These are phyloP conservation scores for Caenorhabditis sp. DNA, from an alignment of 2,888 invertebrate genomes.

Conservation along the genomic window DNA sequence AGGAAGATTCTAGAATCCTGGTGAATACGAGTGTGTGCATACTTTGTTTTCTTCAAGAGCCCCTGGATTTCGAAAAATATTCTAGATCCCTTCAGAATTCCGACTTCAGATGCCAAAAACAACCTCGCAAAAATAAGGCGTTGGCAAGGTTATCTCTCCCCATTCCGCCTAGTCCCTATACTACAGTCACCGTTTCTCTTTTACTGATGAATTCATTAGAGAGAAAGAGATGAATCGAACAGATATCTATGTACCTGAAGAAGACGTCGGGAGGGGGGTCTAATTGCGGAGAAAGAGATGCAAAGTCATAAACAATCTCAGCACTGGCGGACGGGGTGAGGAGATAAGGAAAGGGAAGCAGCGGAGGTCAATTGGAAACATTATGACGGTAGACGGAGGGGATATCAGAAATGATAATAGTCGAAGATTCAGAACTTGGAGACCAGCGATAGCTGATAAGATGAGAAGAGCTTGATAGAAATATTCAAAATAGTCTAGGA, in stretches of 20 bases:
- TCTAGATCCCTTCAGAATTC: too few relatives aligned
- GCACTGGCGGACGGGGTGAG: background rate
- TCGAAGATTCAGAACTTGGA: background rate
- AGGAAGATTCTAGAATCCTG: too few relatives aligned
- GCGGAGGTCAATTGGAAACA: conserved; percentile 12
- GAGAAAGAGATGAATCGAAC: background rate
- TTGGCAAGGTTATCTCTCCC: conserved; percentile 32
- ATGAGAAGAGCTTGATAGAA: background rate
- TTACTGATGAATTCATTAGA: conserved; percentile 48
- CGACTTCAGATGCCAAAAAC: background rate
- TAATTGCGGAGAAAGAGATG: conserved; percentile 27
- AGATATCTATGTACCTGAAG: conserved; percentile 19
- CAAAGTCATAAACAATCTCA: conserved; percentile 36
- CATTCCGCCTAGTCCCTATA: conserved; percentile 11
- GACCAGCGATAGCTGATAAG: background rate
- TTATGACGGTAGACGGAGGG: background rate
- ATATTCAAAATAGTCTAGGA: background rate
- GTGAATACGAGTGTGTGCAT: too few relatives aligned
- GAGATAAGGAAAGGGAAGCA: conserved; percentile 22
- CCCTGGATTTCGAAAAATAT: too few relatives aligned
- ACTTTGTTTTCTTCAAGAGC: too few relatives aligned
- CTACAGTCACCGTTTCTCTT: background rate
- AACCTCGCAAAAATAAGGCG: background rate
- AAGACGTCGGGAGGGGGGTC: conserved; percentile 10
- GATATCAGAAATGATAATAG: background rate